Percentiles rank a stretch among this genome's conserved stretches.
These are phyloP conservation scores for Lithophane socia DNA, from an alignment of 2,888 invertebrate genomes.

Conservation along the genomic window DNA sequence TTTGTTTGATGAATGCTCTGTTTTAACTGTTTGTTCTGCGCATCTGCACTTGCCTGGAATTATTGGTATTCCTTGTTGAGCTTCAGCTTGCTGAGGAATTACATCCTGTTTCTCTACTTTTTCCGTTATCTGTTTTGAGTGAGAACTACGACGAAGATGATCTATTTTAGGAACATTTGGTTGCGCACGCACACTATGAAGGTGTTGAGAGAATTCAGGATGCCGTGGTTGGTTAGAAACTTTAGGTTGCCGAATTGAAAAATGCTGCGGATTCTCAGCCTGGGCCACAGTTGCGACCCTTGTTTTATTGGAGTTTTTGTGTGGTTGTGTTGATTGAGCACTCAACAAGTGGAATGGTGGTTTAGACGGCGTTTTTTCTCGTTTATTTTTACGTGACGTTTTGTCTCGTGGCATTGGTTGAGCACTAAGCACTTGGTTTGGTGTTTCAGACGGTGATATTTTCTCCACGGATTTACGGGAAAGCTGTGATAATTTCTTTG, in stretches of 20 bases:
- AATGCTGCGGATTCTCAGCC: background rate
- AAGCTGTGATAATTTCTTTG: conserved; percentile 12
- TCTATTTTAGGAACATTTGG: background rate
- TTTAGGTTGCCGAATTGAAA: background rate
- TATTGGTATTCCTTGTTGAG: background rate
- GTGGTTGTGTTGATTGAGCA: background rate
- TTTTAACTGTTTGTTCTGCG: background rate
- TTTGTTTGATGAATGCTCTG: background rate
- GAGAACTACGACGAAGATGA: conserved; percentile 2
- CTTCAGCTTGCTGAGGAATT: background rate
- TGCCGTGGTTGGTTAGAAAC: background rate
- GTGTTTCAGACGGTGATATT: background rate
- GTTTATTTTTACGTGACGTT: background rate
- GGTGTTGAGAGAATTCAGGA: background rate
- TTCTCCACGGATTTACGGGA: conserved; percentile 19
- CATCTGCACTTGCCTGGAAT: conserved; percentile 12
- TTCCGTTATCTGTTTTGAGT: background rate
- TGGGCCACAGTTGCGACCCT: background rate
- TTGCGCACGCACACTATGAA: background rate
- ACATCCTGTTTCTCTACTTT: background rate
- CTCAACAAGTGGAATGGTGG: background rate
- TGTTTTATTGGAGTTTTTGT: background rate
- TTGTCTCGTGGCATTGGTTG: background rate
- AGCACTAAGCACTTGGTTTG: background rate
- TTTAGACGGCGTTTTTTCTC: background rate